Evolutionary conservation across 2,888 invertebrate species (phyloP).

Genomic region (Stenoptilia bipunctidactyla): DNA sequence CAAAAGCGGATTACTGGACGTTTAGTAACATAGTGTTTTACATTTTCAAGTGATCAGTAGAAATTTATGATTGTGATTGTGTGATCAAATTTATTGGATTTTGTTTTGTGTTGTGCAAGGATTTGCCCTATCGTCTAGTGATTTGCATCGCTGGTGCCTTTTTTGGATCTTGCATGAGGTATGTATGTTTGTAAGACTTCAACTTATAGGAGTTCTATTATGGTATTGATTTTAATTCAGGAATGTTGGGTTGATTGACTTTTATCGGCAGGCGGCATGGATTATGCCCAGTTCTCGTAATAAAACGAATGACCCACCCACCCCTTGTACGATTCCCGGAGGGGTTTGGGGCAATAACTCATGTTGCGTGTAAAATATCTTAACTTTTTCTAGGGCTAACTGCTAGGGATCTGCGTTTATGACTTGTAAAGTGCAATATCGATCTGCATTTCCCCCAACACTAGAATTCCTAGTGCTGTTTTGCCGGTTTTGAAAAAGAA

Average conservation of each 20-base stretch:
- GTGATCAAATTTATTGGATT: constrained; percentile 43
- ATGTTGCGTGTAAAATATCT: constrained; percentile 26
- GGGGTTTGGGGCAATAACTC: constrained; percentile 3
- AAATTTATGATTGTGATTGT: constrained; percentile 34
- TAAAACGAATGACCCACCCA: constrained; percentile 14
- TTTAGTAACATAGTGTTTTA: constrained; percentile 46
- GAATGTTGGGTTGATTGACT: neutral
- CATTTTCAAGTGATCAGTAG: constrained; percentile 30
- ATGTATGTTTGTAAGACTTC: neutral
- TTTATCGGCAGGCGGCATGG: neutral
- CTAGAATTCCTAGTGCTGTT: too few relatives aligned
- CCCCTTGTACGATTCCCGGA: constrained; percentile 8
- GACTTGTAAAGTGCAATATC: neutral
- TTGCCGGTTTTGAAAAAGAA: too few relatives aligned
- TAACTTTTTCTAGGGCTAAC: constrained; percentile 20
- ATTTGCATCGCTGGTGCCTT: neutral
- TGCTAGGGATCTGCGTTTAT: neutral
- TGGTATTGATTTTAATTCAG: neutral
- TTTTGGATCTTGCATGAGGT: constrained; percentile 1
- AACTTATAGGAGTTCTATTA: neutral
- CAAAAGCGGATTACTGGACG: constrained; percentile 37
- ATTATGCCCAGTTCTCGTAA: neutral
- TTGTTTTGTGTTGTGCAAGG: constrained; percentile 15
- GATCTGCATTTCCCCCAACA: neutral
- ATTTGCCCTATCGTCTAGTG: neutral